Evolutionary conservation across 2,797 vertebrate genomes (phyloP), one percentile per base, ranked within the genome.

Genomic region (Etheostoma nigrum): DNA sequence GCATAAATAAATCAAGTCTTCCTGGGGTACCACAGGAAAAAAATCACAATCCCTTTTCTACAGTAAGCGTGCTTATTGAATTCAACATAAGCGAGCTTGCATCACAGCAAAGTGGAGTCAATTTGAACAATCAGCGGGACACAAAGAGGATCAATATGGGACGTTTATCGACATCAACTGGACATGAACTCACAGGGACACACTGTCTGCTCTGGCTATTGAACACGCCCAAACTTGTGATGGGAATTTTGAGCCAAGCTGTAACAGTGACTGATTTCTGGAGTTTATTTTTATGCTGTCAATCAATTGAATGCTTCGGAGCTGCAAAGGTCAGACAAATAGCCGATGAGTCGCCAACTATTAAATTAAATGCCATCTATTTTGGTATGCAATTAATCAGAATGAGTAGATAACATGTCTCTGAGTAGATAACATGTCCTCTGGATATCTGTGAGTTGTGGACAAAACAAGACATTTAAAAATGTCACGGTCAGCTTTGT

Each of bases 41-140:
- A 25, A 44, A 27, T 47, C 54, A 30, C 33, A 21, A 13, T 5
- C 30, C 14, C n/a, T 51, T 48, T 3, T 59, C 27, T 61, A 5
- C 21, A 4, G 25, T 33, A 8, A 30, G 13, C 30, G 5, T 40
- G 13, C 8, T 73, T 2, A 65, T 30, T 72, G 33, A 36, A 48
- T 19, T 23, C 53, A 73, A 54, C 6, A 7, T 67, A 57, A 80
- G 16, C 5, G 6, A 63, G 49, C 48, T 3, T 33, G 42, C 23
- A 44, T 75, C 48, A 49, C 70, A 72, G 58, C 75, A 81, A 75
- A 76, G 51, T 30, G 79, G 77, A 83, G 59, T 82, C 78, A 61
- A 76, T 78, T 8, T 59, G 57, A 72, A 72, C 76, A 64, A 87
- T 85, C 77, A 85, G 72, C 36, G 2, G 19, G 61, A 70, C 67